Evolutionary conservation across 2,113 vertebrate species (phyloP), one percentile per base, ranked within the genome.

Genomic region (Macrotus californicus): DNA sequence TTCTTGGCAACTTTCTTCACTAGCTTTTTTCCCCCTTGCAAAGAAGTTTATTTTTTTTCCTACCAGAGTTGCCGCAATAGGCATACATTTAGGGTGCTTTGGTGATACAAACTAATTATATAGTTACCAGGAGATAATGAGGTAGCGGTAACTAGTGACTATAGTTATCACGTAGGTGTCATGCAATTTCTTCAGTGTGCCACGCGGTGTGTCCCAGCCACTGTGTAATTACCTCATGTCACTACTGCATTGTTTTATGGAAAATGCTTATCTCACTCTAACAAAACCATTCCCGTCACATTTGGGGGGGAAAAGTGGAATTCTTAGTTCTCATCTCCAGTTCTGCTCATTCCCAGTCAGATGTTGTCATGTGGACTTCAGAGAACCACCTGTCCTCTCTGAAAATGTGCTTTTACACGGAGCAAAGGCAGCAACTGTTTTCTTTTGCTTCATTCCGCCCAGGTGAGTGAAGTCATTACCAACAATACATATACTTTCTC

Each of bases 1-100:
- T 98, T 98, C 98, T 98, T 98, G 98, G 98, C 98, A 98, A 98
- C 97, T 98, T 98, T 98, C 96, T 98, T 98, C 97, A 98, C 98
- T 97, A 98, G 98, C 98, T 98, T 96, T 98, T 96, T 96, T 90
- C 91, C 85, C 91, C 87, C 69, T 97, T 97, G 92, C 93, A 97
- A 97, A 97, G 98, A 96, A 98, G 95, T 97, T 97, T 97, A 89
- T 97, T 90, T 96, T 95, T 95, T 93, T 39, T 7, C 46, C 96
- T 97, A 94, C 75, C 67, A 95, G 76, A 97, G 95, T 96, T 97
- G 96, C 96, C 97, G 21, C 87, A 98, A 96, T 43, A 97, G 81
- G 94, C 85, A 6, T 52, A 94, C 0, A 0, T 80, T 50, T 10
- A 67, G 85, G 39, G 69, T 96, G 91, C 95, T 94, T 92, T 97